Base-by-base conservation (phyloP, 37 sponge, comb jelly and placozoan species). In the Halichondria panicea region DNA sequence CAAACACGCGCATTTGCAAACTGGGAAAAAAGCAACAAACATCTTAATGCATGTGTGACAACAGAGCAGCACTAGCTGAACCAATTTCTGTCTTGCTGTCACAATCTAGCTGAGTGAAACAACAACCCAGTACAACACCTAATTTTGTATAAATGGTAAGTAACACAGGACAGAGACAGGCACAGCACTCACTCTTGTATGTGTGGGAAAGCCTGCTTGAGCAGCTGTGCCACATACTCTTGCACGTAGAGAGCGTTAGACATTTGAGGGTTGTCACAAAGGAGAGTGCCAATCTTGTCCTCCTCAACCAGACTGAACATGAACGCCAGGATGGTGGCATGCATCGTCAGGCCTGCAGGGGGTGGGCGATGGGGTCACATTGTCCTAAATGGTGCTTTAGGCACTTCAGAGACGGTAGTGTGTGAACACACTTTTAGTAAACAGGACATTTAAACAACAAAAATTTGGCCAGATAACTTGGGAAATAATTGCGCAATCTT, bases 131-230 rank as follows among this genome's bases (percentile, higher is more conserved):
- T 28, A 6, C 59, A 58, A 22, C 28, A 24, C 11, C 59, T 21
- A 30, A 24, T 48, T 15, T 48, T 48, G 11, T 19, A 48, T 19
- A 48, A 48, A 15, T 11, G 15, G 15, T 15, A 18, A 48, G 15
- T 19, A 15, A 48, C n/a, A n/a, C n/a, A n/a, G n/a, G 15, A 18
- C 52, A 48, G 52, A 48, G 11, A 48, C 15, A 3, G 52, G n/a
- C 44, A 8, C 11, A 19, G 2, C 22, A 66, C 93, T 96, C 63
- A 96, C 97, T 87, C 90, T 83, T 88, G 85, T 22, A 97, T 46
- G 73, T 97, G 95, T 33, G 94, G 87, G 71, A 87, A 97, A 18
- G 98, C 95, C 44, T 86, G 79, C 66, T 92, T 92, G 32, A 97
- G 74, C 28, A 97, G 73, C n/a, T 82, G 52, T 36, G 89, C 85